Evolutionary conservation across 2,888 invertebrate species (phyloP).

Genomic region (Mesorhabditis sp.): DNA sequence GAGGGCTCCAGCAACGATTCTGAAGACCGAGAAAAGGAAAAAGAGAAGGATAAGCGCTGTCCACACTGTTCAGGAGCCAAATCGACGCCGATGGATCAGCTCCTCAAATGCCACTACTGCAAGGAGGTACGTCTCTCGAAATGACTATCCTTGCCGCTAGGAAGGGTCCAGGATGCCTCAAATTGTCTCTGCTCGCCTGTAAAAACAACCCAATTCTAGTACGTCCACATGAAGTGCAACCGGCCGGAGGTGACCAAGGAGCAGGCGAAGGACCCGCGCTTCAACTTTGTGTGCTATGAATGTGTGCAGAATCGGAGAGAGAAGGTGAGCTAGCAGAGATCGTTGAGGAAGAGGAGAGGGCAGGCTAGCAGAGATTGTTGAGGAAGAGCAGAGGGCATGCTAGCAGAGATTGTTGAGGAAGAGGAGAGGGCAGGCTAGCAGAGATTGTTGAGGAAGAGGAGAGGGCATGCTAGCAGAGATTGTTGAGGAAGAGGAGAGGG

Average conservation of each 20-base stretch:
- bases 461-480: too few relatives aligned
- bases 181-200: neutral
- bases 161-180: neutral
- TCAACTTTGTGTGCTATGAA: neutral
- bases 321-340: neutral
- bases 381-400: too few relatives aligned
- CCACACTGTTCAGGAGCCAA: neutral
- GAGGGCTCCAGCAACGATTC: neutral
- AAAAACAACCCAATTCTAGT: neutral
- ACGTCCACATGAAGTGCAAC: conserved; percentile 4
- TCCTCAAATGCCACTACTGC: neutral
- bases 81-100: neutral
- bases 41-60: neutral
- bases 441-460: too few relatives aligned
- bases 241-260: neutral
- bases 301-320: neutral
- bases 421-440: too few relatives aligned
- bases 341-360: too few relatives aligned
- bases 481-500: too few relatives aligned
- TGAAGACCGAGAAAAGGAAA: neutral
- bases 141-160: too few relatives aligned
- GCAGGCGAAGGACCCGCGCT: neutral
- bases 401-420: too few relatives aligned
- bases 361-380: too few relatives aligned
- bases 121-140: neutral